Base-by-base conservation (phyloP, 2,888 invertebrate genomes). In the Omphaloscelis lunosa region DNA sequence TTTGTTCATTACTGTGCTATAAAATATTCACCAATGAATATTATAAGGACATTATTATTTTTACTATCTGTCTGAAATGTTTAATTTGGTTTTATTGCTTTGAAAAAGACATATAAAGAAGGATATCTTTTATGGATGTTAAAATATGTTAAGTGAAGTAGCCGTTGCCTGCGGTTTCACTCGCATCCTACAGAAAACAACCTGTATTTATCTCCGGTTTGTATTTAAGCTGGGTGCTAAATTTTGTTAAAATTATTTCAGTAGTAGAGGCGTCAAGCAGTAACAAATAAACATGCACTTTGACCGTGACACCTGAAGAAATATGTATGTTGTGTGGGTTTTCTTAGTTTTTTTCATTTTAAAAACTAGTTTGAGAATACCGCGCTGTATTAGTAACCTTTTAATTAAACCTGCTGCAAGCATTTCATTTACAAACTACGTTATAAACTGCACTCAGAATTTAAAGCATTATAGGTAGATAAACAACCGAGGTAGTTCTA, bases 21-120 rank as follows among this genome's bases (percentile, higher is more conserved):
- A 56, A 51, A 59, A 61, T 78, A 82, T 77, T 72, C 77, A 53
- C 23, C 41, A 45, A 58, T 58, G 70, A 66, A 80, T 71, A 70
- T 59, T 53, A 12, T 45, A 45, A 68, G 51, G 20, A 59, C 53
- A n/a, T 74, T 15, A 20, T 15, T 53, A 9, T 51, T 34, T 56
- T 51, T 9, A 34, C 6, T 56, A 17, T 79, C 62, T 51, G 15
- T 20, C 27, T 67, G 27, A 23, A 58, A 56, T 27, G 1, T 67
- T 27, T 45, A n/a, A 41, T 67, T 72, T 73, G 48, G 58, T 74
- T 62, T 68, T 48, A 59, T 63, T 51, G 11, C 23, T 59, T 23
- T 61, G 58, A 6, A 15, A 73, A 45, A 63, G 39, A 59, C 9
- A 56, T 76, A 5, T 17, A 70, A 45, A 59, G 23, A 61, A 34